Conservation (phyloP, 2,113 vertebrate genomes). For the Paramormyrops kingsleyae region DNA sequence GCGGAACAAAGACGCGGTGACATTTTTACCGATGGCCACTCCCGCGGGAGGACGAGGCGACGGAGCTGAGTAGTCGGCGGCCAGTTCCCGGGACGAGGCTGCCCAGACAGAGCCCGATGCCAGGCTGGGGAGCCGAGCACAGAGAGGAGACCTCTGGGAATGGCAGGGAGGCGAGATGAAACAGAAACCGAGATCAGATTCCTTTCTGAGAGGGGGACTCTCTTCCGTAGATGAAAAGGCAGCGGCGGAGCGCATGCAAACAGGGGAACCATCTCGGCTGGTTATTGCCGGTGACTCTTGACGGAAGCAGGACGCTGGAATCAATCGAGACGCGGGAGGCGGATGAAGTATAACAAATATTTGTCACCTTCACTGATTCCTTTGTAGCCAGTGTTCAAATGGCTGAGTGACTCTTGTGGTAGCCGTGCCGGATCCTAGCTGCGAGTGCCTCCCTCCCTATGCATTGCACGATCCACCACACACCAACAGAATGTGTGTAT, state of each 20-base stretch:
- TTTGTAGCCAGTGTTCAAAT: constrained; percentile 40
- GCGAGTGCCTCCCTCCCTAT: constrained; percentile 28
- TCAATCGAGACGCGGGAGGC: constrained; percentile 23
- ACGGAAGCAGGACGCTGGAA: constrained; percentile 35
- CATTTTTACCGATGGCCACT: constrained; percentile 60
- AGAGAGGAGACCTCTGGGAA: constrained; percentile 45
- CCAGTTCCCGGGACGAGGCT: constrained; percentile 50
- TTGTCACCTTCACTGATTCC: constrained; percentile 14
- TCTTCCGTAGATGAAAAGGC: constrained; percentile 58
- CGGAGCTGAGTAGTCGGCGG: constrained; percentile 53
- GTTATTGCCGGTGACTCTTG: constrained; percentile 31
- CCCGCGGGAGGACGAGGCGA: constrained; percentile 44
- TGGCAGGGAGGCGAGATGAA: constrained; percentile 55
- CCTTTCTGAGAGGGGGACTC: constrained; percentile 46
- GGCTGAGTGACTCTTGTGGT: constrained; percentile 21
- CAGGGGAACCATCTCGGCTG: constrained; percentile 38
- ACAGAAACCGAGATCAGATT: constrained; percentile 56
- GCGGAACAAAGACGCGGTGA: constrained; percentile 52
- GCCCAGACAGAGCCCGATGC: constrained; percentile 57
- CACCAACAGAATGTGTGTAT: constrained; percentile 28
- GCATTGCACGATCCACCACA: constrained; percentile 38
- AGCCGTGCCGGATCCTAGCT: neutral
- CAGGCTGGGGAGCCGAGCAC: constrained; percentile 42
- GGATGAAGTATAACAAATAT: constrained; percentile 30
- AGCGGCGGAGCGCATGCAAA: constrained; percentile 35